Conservation (phyloP, 2,797 vertebrate genomes). For the Capromys pilorides region DNA sequence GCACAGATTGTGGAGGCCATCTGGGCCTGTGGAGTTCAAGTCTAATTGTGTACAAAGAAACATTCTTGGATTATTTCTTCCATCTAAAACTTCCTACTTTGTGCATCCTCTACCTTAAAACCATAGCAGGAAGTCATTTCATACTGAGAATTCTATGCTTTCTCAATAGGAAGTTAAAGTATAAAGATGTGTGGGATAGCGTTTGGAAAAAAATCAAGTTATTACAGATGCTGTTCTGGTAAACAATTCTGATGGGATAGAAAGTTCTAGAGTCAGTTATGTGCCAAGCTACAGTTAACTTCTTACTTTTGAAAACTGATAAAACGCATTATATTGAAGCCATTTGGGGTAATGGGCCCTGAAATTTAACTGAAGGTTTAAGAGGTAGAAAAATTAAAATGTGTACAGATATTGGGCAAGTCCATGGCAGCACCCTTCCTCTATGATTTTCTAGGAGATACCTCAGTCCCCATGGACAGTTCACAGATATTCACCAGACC, state of each 20-base stretch:
- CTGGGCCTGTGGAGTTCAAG: slow-evolving; percentile 72
- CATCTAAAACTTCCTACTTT: slow-evolving; percentile 72
- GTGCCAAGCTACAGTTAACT: neutral
- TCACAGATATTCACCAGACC: neutral
- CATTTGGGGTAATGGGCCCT: neutral
- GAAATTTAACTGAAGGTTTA: neutral
- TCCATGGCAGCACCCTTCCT: neutral
- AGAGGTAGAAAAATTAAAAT: neutral
- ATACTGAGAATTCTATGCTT: slow-evolving; percentile 40
- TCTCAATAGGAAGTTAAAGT: slow-evolving; percentile 59
- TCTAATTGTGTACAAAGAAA: slow-evolving; percentile 55
- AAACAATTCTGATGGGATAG: slow-evolving; percentile 29
- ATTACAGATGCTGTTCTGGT: slow-evolving; percentile 45
- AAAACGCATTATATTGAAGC: neutral
- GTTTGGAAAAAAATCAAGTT: slow-evolving; percentile 51
- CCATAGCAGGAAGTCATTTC: slow-evolving; percentile 31
- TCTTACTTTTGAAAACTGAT: slow-evolving; percentile 9
- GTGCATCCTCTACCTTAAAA: slow-evolving; percentile 47
- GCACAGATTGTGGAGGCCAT: slow-evolving; percentile 65
- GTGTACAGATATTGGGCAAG: neutral
- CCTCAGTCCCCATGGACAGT: neutral
- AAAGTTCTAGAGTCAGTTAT: slow-evolving; percentile 6
- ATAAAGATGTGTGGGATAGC: slow-evolving; percentile 37
- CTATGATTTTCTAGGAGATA: neutral
- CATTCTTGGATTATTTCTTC: slow-evolving; percentile 51